Evolutionary conservation across 2,797 vertebrate species (phyloP).

Genomic region (Mormyrus hasselquistii): DNA sequence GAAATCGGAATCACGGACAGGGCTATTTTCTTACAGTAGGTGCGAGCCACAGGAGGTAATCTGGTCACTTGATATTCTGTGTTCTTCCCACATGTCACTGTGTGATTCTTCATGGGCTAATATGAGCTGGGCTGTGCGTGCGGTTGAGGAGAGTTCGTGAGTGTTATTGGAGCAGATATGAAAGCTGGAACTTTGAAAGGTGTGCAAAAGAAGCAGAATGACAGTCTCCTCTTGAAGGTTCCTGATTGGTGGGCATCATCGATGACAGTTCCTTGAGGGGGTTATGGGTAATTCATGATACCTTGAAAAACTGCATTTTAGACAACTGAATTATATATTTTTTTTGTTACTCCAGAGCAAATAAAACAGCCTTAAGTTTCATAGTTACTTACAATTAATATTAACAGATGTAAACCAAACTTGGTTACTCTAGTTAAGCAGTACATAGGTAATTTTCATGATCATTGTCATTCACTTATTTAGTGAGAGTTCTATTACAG

Average conservation of each 20-base stretch:
- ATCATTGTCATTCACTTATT: neutral
- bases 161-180: constrained; percentile 9
- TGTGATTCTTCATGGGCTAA: neutral
- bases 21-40: neutral
- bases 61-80: neutral
- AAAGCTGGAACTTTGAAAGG: constrained; percentile 5
- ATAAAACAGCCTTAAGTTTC: neutral
- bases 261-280: constrained; percentile 29
- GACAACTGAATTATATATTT: constrained; percentile 20
- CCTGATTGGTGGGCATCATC: constrained; percentile 34
- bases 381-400: neutral
- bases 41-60: neutral
- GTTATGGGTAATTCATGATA: constrained; percentile 28
- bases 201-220: constrained; percentile 7
- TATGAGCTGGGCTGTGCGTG: neutral
- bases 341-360: neutral
- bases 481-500: neutral
- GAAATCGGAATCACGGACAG: neutral
- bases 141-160: neutral
- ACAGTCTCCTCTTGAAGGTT: constrained; percentile 18
- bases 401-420: neutral
- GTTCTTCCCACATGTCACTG: constrained; percentile 6
- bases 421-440: neutral
- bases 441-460: neutral
- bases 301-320: constrained; percentile 20